Percentiles rank a stretch among this genome's conserved stretches.
phyloP scores from a whole-genome alignment of 2,113 vertebrate genomes.

The Prionailurus bengalensis region DNA sequence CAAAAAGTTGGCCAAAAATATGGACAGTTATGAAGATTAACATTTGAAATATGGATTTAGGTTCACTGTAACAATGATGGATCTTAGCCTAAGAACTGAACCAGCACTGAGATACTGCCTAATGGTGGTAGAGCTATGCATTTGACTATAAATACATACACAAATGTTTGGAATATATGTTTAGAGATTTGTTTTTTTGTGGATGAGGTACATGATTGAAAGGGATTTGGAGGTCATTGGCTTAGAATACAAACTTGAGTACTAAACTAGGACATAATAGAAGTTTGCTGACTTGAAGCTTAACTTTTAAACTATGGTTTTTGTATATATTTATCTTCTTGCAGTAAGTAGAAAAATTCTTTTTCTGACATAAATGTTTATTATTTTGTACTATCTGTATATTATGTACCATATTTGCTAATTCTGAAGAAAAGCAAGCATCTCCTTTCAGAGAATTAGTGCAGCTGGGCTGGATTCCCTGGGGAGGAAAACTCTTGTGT shows the following conservation, averaged over 20 bases:
- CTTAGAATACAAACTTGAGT: background rate
- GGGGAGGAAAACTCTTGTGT: background rate
- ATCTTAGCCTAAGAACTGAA: background rate
- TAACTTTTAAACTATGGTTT: background rate
- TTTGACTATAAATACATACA: background rate
- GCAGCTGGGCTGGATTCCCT: background rate
- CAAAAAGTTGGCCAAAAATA: background rate
- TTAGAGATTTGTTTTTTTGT: conserved; percentile 4
- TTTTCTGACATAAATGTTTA: conserved; percentile 35
- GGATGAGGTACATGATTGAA: background rate
- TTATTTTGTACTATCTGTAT: background rate
- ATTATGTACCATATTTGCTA: conserved; percentile 37
- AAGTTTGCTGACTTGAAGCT: conserved; percentile 21
- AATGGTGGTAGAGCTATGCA: background rate
- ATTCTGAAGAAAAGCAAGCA: conserved; percentile 15
- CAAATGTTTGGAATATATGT: background rate
- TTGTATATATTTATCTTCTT: background rate
- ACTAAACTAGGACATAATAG: background rate
- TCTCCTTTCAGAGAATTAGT: conserved; percentile 30
- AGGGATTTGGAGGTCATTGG: conserved; percentile 12
- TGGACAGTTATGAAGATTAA: background rate
- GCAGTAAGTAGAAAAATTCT: background rate
- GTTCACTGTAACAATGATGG: background rate
- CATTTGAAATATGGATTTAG: conserved; percentile 11
- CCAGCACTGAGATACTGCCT: background rate